Evolutionary conservation across 1,140 invertebrate species (phyloP), one percentile per base, ranked within the genome.

Genomic region (Odontomachus brunneus): DNA sequence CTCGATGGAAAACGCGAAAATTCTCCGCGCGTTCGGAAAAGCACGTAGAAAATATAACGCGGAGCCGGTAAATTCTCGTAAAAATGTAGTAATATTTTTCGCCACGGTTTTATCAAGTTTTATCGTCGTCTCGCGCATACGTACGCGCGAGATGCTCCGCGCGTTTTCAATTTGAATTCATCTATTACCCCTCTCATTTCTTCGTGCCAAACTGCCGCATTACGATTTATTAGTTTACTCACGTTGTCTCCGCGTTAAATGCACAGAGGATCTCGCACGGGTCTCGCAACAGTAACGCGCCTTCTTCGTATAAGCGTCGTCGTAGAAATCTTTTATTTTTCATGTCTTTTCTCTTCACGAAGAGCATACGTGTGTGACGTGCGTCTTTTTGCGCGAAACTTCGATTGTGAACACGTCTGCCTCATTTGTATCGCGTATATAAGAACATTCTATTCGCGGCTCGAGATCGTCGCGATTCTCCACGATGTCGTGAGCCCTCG

Each of bases 1-100:
- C 49, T 81, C 82, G 73, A 75, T 83, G 71, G 74, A 57, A 55
- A 73, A 82, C 57, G 84, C 48, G 83, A 87, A 87, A 87, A 85
- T 85, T 87, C 83, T 63, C 85, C 14, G 22, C 53, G 24, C 62
- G 55, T 67, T 57, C 67, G 69, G 69, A 71, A 69, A 75, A 80
- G 29, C 81, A 81, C 81, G 69, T 74, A 80, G 82, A 82, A 87
- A 83, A 71, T 80, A 71, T 80, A 69, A 59, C 73, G 22, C 29
- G 65, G 65, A 22, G 1, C 14, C 65, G 33, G 75, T 80, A 80
- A 71, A 80, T 80, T 71, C 51, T 55, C 51, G 75, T n/a, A 57
- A 71, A 80, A 80, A 71, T 80, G 65, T 80, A 57, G 65, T 44
- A 29, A 57, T 80, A 80, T 44, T 69, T 80, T 80, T 80, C 53